A percentile compares a stretch with the other conserved stretches of the same genome.
Evolutionary conservation across 2,888 invertebrate species (phyloP).

Genomic region (Arge pagana): DNA sequence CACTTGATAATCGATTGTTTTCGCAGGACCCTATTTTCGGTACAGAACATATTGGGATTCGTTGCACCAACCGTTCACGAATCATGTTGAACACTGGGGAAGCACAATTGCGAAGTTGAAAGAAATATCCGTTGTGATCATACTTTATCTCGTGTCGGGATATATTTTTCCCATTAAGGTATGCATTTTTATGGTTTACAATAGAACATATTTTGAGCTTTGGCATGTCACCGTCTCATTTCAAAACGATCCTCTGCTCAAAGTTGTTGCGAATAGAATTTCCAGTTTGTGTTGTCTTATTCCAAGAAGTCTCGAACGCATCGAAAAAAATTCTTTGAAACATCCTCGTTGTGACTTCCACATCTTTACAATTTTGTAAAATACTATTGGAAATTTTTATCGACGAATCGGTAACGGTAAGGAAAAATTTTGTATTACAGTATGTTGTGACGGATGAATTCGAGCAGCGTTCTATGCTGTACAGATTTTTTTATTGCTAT

Average conservation of each 20-base stretch:
- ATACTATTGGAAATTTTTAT: not conserved
- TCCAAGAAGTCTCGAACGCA: no score
- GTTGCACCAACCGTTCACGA: slow-evolving; percentile 69
- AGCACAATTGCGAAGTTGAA: slow-evolving; percentile 70
- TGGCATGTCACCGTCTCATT: no score
- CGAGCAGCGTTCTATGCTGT: slow-evolving; percentile 71
- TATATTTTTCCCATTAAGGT: no score
- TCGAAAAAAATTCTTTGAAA: no score
- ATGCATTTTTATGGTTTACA: not conserved
- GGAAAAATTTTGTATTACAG: slow-evolving; percentile 64
- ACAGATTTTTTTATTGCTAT: slow-evolving; percentile 83
- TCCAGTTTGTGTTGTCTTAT: slow-evolving; percentile 13
- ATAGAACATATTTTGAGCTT: not conserved
- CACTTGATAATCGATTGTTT: slow-evolving; percentile 32
- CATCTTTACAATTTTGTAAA: not conserved
- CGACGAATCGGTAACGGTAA: not conserved
- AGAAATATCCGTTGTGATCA: slow-evolving; percentile 69
- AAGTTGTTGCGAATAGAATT: slow-evolving; percentile 11
- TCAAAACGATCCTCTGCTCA: slow-evolving; percentile 17
- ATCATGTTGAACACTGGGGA: slow-evolving; percentile 66
- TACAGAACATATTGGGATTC: slow-evolving; percentile 87
- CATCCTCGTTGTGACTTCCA: no score
- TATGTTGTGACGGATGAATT: slow-evolving; percentile 82
- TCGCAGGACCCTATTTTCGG: slow-evolving; percentile 90
- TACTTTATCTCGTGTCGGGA: slow-evolving; percentile 68